phyloP scores from a whole-genome alignment of 2,113 vertebrate species.

The Cyprinodon brontotheroides region DNA sequence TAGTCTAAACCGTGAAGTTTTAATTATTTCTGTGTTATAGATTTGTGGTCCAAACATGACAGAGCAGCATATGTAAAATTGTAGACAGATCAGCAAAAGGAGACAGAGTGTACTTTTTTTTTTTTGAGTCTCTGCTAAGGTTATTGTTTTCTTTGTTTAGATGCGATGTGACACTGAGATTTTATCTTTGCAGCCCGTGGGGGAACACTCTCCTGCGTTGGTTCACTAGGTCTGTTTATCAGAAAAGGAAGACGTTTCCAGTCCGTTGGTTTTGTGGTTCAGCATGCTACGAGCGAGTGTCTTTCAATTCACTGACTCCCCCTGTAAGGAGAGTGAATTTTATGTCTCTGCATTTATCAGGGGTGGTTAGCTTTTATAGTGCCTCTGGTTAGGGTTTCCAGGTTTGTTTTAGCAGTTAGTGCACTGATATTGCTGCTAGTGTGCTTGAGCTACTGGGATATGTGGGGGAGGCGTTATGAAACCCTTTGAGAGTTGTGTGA shows the following conservation, averaged over 20 bases:
- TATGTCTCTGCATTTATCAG: conserved; percentile 70
- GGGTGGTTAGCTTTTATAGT: conserved; percentile 63
- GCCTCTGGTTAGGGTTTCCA: conserved; percentile 59
- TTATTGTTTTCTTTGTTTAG: conserved; percentile 60
- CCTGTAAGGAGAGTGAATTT: conserved; percentile 62
- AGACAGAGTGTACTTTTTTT: conserved; percentile 18
- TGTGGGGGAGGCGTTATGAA: conserved; percentile 22
- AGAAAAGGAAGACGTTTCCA: conserved; percentile 64
- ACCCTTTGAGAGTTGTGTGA: conserved; percentile 5
- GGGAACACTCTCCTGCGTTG: conserved; percentile 56
- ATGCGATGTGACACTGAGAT: conserved; percentile 52
- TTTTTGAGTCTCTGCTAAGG: conserved; percentile 45
- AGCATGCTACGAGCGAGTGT: conserved; percentile 59
- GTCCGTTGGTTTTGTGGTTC: conserved; percentile 59
- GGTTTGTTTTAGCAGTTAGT: conserved; percentile 55
- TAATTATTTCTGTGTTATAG: not conserved
- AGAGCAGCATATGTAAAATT: not conserved
- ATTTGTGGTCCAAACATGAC: not conserved
- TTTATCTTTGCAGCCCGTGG: conserved; percentile 64
- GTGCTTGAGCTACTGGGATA: conserved; percentile 19
- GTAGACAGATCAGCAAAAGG: not conserved
- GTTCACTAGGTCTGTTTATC: conserved; percentile 70
- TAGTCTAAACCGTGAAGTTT: not conserved
- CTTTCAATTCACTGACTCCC: conserved; percentile 55
- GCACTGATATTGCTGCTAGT: conserved; percentile 36